Percentiles rank a stretch among this genome's conserved stretches.
Conservation (phyloP, 1,140 invertebrate species). For the Heterodera schachtii region DNA sequence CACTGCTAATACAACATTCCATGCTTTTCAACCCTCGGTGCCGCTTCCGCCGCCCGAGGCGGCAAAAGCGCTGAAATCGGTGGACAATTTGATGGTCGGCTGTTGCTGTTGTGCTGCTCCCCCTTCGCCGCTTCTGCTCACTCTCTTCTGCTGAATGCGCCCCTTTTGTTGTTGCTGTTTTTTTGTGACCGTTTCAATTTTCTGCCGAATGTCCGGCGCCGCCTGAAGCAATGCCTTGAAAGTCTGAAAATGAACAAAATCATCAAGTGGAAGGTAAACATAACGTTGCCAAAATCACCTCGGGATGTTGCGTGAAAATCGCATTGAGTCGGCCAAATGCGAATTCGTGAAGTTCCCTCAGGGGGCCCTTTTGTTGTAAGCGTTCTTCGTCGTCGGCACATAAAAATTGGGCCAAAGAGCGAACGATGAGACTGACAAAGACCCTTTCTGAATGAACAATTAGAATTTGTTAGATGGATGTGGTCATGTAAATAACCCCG, state of each 20-base stretch:
- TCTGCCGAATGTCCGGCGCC: constrained; percentile 34
- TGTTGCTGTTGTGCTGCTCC: constrained; percentile 22
- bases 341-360: constrained; percentile 56
- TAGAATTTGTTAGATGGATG: constrained; percentile 27
- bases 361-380: background rate
- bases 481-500: constrained; percentile 73
- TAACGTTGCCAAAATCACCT: constrained; percentile 33
- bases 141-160: background rate
- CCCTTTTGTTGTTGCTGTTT: constrained; percentile 19
- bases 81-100: constrained; percentile 41
- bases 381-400: constrained; percentile 32
- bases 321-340: constrained; percentile 52
- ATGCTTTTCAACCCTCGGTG: background rate
- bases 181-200: constrained; percentile 39
- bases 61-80: constrained; percentile 40
- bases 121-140: constrained; percentile 29
- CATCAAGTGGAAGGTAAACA: background rate
- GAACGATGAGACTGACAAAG: constrained; percentile 56
- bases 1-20: background rate
- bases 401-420: constrained; percentile 51
- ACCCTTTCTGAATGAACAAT: constrained; percentile 31
- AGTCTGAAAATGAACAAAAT: constrained; percentile 28
- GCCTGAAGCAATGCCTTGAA: constrained; percentile 36
- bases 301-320: constrained; percentile 49
- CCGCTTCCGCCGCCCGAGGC: background rate